phyloP scores from a whole-genome alignment of 2,888 invertebrate species.

The Acanthosepion pharaonis region DNA sequence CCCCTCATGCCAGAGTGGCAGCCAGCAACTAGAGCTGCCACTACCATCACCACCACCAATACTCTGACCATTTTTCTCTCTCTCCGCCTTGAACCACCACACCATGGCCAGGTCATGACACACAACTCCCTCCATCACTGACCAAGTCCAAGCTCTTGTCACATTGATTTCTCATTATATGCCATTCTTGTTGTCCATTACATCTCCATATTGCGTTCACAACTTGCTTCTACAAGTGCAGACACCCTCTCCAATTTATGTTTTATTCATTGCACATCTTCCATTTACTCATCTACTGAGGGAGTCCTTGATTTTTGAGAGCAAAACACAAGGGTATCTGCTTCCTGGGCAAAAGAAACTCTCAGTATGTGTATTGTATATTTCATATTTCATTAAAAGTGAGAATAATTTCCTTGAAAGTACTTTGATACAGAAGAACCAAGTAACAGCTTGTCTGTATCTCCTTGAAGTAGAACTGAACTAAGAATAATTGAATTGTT shows the following conservation, averaged over 20 bases:
- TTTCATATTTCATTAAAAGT: not conserved
- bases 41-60: not conserved
- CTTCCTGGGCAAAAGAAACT: not conserved
- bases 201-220: slow-evolving; percentile 39
- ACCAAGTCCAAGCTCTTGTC: slow-evolving; percentile 43
- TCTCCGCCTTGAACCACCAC: not conserved
- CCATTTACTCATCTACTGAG: slow-evolving; percentile 34
- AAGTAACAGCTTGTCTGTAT: not conserved
- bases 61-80: not conserved
- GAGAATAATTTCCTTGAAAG: not conserved
- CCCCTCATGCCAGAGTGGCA: slow-evolving; percentile 41
- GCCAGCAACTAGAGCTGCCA: not conserved
- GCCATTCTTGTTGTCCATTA: slow-evolving; percentile 46
- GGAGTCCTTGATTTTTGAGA: slow-evolving; percentile 17
- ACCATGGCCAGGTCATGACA: slow-evolving; percentile 45
- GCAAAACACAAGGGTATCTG: not conserved
- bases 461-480: not conserved
- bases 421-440: not conserved
- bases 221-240: slow-evolving; percentile 37
- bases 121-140: slow-evolving; percentile 25
- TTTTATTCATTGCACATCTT: slow-evolving; percentile 37
- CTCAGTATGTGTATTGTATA: not conserved
- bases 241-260: slow-evolving; percentile 34
- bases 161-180: slow-evolving; percentile 47
- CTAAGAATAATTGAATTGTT: not conserved